A percentile compares a stretch with the other conserved stretches of the same genome.
These are phyloP conservation scores for Muscidifurax raptorellus DNA, from an alignment of 1,140 invertebrate species.

Conservation along the genomic window DNA sequence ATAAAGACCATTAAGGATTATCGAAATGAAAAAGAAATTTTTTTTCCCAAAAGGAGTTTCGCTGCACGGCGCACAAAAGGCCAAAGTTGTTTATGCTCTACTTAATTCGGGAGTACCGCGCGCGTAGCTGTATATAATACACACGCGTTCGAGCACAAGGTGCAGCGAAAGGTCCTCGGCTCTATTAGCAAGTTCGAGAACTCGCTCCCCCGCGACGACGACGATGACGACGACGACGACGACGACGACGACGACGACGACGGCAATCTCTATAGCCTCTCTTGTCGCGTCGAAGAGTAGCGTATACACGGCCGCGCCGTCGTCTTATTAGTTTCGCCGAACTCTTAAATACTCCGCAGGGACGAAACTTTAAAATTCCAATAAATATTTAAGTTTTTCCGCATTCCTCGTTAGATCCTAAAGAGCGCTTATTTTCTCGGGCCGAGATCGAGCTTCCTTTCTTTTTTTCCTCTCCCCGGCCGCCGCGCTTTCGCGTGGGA, in stretches of 20 bases:
- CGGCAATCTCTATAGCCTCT: constrained; percentile 2
- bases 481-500: background rate
- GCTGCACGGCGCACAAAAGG: background rate
- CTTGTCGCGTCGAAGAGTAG: background rate
- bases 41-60: background rate
- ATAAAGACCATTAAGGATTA: background rate
- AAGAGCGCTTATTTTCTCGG: constrained; percentile 44
- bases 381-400: constrained; percentile 71
- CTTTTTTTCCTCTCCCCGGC: constrained; percentile 42
- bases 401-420: constrained; percentile 56
- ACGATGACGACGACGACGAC: background rate
- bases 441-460: background rate
- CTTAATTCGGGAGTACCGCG: background rate
- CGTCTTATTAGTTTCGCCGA: constrained; percentile 68
- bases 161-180: constrained; percentile 48
- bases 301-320: constrained; percentile 49
- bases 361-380: constrained; percentile 71
- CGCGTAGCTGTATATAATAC: background rate
- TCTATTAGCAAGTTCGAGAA: constrained; percentile 59
- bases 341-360: constrained; percentile 69
- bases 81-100: constrained; percentile 29
- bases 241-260: background rate
- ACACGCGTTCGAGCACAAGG: background rate
- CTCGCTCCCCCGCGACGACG: background rate
- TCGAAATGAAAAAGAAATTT: background rate